Evolutionary conservation across 2,113 vertebrate genomes (phyloP).

Genomic region (Perognathus longimembris): DNA sequence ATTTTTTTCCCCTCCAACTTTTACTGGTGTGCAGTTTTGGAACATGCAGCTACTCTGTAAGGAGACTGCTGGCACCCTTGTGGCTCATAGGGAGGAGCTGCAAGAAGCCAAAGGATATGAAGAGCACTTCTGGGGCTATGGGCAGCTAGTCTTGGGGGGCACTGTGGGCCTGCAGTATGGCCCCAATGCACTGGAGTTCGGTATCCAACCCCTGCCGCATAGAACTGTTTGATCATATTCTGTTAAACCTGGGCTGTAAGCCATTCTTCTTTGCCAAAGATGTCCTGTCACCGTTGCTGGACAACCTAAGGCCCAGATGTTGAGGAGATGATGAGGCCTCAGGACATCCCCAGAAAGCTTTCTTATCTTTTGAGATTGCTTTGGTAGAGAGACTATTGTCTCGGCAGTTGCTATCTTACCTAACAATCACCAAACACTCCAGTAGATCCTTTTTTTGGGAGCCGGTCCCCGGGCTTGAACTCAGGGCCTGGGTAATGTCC

Average conservation of each 20-base stretch:
- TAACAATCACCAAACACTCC: too few relatives aligned
- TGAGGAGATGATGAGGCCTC: neutral
- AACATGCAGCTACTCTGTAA: too few relatives aligned
- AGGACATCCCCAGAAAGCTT: too few relatives aligned
- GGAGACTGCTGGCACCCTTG: neutral
- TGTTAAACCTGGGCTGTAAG: neutral
- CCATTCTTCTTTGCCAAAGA: neutral
- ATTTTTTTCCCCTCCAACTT: neutral
- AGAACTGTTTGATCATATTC: neutral
- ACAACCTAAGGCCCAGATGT: neutral
- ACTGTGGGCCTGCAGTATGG: rapidly evolving
- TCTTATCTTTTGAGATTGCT: too few relatives aligned
- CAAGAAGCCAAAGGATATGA: too few relatives aligned
- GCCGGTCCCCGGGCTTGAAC: too few relatives aligned
- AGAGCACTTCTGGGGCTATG: neutral
- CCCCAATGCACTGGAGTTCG: too few relatives aligned
- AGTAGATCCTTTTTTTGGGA: too few relatives aligned
- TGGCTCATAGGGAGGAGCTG: neutral
- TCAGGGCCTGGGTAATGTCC: too few relatives aligned
- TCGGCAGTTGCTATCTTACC: neutral
- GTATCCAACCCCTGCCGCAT: too few relatives aligned
- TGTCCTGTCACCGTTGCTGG: too few relatives aligned
- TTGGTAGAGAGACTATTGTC: neutral
- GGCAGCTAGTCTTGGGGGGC: too few relatives aligned
- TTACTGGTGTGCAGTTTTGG: neutral